Percentiles rank a stretch among this genome's conserved stretches.
phyloP scores from a whole-genome alignment of 2,888 invertebrate species.

The Helleia helle region DNA sequence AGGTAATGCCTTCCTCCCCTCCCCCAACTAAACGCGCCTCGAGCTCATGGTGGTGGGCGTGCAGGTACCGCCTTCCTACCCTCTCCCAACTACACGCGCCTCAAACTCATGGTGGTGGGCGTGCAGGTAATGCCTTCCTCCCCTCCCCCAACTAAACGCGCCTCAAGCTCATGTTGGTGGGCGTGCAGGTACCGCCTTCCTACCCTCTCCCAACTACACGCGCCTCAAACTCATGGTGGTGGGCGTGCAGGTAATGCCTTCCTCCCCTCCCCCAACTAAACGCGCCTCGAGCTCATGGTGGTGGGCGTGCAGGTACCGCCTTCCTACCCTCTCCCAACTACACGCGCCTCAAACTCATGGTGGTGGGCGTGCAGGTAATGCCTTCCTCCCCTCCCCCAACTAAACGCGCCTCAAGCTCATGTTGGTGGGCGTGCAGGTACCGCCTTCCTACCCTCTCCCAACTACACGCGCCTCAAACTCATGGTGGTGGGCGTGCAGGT shows the following conservation, averaged over 20 bases:
- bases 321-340: constrained; percentile 35
- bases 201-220: constrained; percentile 64
- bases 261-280: constrained; percentile 66
- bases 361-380: constrained; percentile 87
- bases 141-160: constrained; percentile 77
- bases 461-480: constrained; percentile 94
- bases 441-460: too few relatives aligned
- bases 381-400: neutral
- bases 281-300: constrained; percentile 96
- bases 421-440: too few relatives aligned
- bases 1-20: constrained; percentile 43
- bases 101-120: constrained; percentile 98
- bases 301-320: constrained; percentile 84
- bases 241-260: constrained; percentile 79
- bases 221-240: constrained; percentile 98
- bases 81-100: constrained; percentile 77
- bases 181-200: constrained; percentile 76
- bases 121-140: constrained; percentile 71
- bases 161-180: constrained; percentile 97
- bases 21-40: constrained; percentile 85
- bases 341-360: constrained; percentile 96
- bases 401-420: constrained; percentile 97
- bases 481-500: constrained; percentile 95
- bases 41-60: constrained; percentile 97
- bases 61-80: constrained; percentile 58